A percentile compares a stretch with the other conserved stretches of the same genome.
Conservation (phyloP, 2,888 invertebrate species). For the Apoderus coryli region DNA sequence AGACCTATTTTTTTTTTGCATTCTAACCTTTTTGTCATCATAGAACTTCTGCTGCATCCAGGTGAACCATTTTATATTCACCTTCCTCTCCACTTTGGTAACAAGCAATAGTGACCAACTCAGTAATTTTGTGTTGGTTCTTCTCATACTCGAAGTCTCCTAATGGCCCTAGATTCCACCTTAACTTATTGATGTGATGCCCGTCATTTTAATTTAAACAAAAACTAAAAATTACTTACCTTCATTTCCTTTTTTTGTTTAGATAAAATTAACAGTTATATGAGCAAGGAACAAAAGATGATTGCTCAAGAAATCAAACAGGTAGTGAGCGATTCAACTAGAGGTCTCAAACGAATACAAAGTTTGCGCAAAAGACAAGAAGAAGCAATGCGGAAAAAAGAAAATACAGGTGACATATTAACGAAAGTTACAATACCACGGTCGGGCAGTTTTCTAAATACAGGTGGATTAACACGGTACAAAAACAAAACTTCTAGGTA, state of each 20-base stretch:
- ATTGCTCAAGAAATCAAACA: slow-evolving; percentile 34
- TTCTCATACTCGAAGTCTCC: too few species aligned
- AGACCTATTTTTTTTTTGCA: too few species aligned
- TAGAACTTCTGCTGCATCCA: too few species aligned
- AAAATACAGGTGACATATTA: slow-evolving; percentile 62
- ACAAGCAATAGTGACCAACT: too few species aligned
- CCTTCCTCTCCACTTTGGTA: too few species aligned
- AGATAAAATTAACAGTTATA: slow-evolving; percentile 37
- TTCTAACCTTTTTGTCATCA: too few species aligned
- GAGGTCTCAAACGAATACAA: slow-evolving; percentile 34
- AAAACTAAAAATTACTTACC: slow-evolving; percentile 27
- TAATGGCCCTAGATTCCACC: too few species aligned
- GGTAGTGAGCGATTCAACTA: slow-evolving; percentile 28
- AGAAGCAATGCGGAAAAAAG: slow-evolving; percentile 30
- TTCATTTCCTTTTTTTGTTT: slow-evolving; percentile 18
- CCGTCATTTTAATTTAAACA: too few species aligned
- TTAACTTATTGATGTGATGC: too few species aligned
- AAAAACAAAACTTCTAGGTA: slow-evolving; percentile 55
- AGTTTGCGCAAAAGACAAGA: slow-evolving; percentile 28
- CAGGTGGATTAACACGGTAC: slow-evolving; percentile 61
- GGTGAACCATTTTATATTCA: too few species aligned
- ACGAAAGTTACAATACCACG: slow-evolving; percentile 78
- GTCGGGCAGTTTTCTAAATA: slow-evolving; percentile 72
- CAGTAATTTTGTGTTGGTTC: too few species aligned
- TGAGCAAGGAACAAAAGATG: slow-evolving; percentile 36